Conservation (phyloP, 2,888 invertebrate species). For the Dynastes maya region DNA sequence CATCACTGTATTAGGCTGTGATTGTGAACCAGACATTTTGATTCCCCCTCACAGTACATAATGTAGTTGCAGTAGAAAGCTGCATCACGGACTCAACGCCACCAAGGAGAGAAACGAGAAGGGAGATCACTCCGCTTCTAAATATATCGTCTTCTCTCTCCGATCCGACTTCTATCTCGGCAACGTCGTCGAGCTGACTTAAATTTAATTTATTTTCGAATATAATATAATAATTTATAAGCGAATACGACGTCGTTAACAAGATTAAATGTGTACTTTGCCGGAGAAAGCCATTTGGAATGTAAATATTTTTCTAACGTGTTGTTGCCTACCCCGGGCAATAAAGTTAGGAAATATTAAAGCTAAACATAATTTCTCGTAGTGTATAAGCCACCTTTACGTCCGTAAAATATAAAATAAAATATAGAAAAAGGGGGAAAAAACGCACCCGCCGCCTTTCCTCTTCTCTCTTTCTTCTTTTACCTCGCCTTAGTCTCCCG, state of each 20-base stretch:
- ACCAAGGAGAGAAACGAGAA: background rate
- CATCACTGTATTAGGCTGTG: too few species aligned
- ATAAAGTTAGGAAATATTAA: slow-evolving; percentile 51
- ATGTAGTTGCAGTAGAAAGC: too few species aligned
- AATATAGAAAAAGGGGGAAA: slow-evolving; percentile 12
- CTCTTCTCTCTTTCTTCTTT: background rate
- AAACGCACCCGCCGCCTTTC: background rate
- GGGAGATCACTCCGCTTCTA: too few species aligned
- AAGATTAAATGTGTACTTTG: slow-evolving; percentile 59
- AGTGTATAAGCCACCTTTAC: background rate
- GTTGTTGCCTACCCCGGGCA: slow-evolving; percentile 51
- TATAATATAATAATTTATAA: slow-evolving; percentile 57
- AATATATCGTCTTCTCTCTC: background rate
- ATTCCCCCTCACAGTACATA: too few species aligned
- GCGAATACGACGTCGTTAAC: slow-evolving; percentile 57
- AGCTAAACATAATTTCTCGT: slow-evolving; percentile 49
- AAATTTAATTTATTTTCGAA: slow-evolving; percentile 49
- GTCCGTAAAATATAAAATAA: slow-evolving; percentile 27
- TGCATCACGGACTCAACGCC: too few species aligned
- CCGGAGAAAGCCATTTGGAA: slow-evolving; percentile 58
- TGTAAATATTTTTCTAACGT: slow-evolving; percentile 59
- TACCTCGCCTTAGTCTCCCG: background rate
- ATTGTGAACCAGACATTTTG: too few species aligned
- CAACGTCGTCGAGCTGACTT: slow-evolving; percentile 13
- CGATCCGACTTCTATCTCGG: background rate